Evolutionary conservation across 1,140 invertebrate species (phyloP).

Genomic region (Hesperophylax magnus): DNA sequence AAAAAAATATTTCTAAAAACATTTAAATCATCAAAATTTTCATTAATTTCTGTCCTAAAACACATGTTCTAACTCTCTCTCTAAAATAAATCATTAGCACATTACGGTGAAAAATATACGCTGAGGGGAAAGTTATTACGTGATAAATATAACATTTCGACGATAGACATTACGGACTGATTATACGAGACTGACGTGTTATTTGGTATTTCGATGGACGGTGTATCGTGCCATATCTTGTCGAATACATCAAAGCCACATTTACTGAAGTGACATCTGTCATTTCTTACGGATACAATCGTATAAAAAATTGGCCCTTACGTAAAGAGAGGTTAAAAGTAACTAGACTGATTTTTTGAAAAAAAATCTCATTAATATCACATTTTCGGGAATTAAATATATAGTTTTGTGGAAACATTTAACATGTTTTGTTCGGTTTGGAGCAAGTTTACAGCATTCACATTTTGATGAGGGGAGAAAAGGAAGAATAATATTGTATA

Average conservation of each 20-base stretch:
- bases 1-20: too few relatives aligned
- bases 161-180: not conserved
- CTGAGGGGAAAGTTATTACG: too few relatives aligned
- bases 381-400: not conserved
- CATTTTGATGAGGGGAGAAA: too few relatives aligned
- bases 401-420: not conserved
- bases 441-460: too few relatives aligned
- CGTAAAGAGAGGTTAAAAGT: not conserved
- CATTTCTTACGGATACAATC: not conserved
- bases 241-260: not conserved
- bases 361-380: too few relatives aligned
- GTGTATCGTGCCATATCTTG: not conserved
- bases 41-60: too few relatives aligned
- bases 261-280: not conserved
- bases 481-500: too few relatives aligned
- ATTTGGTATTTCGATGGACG: not conserved
- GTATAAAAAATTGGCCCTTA: constrained; percentile 4
- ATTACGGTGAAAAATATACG: too few relatives aligned
- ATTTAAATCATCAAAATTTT: too few relatives aligned
- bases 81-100: too few relatives aligned
- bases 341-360: not conserved
- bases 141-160: too few relatives aligned
- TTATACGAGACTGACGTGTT: not conserved
- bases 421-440: not conserved
- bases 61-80: too few relatives aligned